A percentile compares a stretch with the other conserved stretches of the same genome.
Evolutionary conservation across 1,140 invertebrate genomes (phyloP).

Genomic region (Globodera rostochiensis): DNA sequence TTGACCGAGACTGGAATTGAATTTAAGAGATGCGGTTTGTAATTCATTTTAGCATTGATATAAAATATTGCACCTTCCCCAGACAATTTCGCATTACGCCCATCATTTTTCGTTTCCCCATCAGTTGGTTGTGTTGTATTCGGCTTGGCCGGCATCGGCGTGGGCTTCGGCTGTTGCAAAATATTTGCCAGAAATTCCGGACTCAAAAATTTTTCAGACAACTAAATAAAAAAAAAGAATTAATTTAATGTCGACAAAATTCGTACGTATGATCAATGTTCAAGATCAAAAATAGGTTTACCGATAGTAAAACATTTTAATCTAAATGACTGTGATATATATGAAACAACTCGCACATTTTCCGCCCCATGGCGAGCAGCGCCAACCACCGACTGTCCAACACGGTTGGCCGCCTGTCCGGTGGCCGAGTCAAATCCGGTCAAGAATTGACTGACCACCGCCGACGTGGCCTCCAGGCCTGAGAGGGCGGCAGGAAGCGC

Average conservation of each 20-base stretch:
- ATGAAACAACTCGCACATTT: not conserved
- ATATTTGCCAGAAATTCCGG: not conserved
- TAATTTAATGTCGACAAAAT: no score
- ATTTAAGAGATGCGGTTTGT: no score
- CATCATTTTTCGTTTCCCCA: not conserved
- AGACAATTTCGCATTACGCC: no score
- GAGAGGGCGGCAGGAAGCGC: conserved; percentile 20
- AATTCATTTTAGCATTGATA: no score
- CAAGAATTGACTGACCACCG: conserved; percentile 24
- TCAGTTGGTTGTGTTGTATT: not conserved
- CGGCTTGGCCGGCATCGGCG: not conserved
- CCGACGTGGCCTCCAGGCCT: conserved; percentile 20
- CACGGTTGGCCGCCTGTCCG: conserved; percentile 8
- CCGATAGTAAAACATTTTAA: no score
- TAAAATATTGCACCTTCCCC: no score
- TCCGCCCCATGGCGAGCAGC: not conserved
- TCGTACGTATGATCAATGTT: no score
- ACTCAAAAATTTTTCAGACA: not conserved
- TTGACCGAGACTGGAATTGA: not conserved
- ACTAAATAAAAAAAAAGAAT: no score
- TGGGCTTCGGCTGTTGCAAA: not conserved
- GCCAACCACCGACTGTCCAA: not conserved
- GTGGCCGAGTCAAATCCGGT: conserved; percentile 12
- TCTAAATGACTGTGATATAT: no score
- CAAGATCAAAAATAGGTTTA: no score